Base-by-base conservation (phyloP, 1,140 invertebrate species). In the Helicoverpa armigera region DNA sequence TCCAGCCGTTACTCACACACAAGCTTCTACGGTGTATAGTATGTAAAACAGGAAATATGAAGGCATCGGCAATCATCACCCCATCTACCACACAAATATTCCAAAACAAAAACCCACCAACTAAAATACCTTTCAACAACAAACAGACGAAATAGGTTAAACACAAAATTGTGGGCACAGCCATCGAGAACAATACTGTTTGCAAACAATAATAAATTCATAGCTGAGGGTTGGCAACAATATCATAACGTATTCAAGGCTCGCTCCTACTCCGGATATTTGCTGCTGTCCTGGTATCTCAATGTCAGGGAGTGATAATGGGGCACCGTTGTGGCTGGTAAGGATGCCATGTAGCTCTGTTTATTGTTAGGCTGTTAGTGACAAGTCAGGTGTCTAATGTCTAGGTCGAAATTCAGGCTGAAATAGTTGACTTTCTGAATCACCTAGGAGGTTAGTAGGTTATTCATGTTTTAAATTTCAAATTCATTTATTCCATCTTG, bases 141-240 rank as follows among this genome's bases (percentile, higher is more conserved):
- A 65, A 31, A 65, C 63, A 43, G 1, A 35, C 10, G 35, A 65
- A 65, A 65, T 65, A 65, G 63, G 63, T 48, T 65, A 43, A 65
- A 65, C 63, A 65, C 14, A 65, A 65, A 65, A 65, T 65, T 65
- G 14, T 43, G 63, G 35, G 43, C 63, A 43, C 23, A 65, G 29
- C 18, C 23, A 50, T 31, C 16, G 67, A 43, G 16, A 70, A 70
- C 67, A 70, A 70, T 70, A 51, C 67, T 51, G 67, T 70, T 70
- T 67, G 23, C 16, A 29, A 70, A 70, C 67, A 70, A 70, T 70
- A 70, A 70, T 70, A 70, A 70, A 70, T 70, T 70, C 67, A 70
- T 50, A 18, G 48, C 12, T 18, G 48, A 48, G 43, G 48, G n/a
- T n/a, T 51, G 48, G 50, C 23, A 51, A 70, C 67, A 70, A 70